A percentile compares a stretch with the other conserved stretches of the same genome.
Evolutionary conservation across 2,888 invertebrate genomes (phyloP).

Genomic region (Hydriomena furcata): DNA sequence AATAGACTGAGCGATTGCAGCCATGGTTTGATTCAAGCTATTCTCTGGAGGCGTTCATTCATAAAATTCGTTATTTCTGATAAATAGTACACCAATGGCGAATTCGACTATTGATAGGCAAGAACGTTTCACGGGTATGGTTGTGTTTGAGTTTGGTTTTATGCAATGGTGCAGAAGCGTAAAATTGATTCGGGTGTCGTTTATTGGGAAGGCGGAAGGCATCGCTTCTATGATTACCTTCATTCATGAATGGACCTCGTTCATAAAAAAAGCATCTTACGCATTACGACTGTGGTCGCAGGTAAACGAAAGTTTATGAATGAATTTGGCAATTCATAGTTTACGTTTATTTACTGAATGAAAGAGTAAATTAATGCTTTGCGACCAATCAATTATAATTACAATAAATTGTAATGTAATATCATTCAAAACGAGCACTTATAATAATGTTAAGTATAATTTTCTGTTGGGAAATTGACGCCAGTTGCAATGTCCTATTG

Average conservation of each 20-base stretch:
- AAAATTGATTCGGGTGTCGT: constrained; percentile 68
- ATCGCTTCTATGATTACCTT: constrained; percentile 51
- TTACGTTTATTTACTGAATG: constrained; percentile 22
- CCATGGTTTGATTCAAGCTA: constrained; percentile 45
- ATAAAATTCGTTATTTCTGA: constrained; percentile 62
- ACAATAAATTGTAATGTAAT: no score
- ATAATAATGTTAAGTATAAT: no score
- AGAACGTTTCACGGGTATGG: constrained; percentile 50
- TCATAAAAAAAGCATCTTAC: constrained; percentile 68
- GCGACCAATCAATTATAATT: background rate
- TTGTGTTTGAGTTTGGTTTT: constrained; percentile 68
- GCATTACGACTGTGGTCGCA: constrained; percentile 58
- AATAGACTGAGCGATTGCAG: constrained; percentile 54
- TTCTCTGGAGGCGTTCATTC: constrained; percentile 77
- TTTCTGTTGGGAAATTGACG: no score
- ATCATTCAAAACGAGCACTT: no score
- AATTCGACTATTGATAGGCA: constrained; percentile 46
- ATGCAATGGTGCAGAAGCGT: constrained; percentile 75
- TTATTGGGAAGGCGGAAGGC: constrained; percentile 66
- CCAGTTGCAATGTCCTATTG: no score
- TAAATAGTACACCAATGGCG: constrained; percentile 54
- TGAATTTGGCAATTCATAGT: constrained; percentile 47
- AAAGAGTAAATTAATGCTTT: background rate
- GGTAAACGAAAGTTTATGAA: constrained; percentile 63
- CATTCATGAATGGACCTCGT: constrained; percentile 61